Evolutionary conservation across 2,888 invertebrate genomes (phyloP), one percentile per base, ranked within the genome.

Genomic region (Cosmopolites sordidus): DNA sequence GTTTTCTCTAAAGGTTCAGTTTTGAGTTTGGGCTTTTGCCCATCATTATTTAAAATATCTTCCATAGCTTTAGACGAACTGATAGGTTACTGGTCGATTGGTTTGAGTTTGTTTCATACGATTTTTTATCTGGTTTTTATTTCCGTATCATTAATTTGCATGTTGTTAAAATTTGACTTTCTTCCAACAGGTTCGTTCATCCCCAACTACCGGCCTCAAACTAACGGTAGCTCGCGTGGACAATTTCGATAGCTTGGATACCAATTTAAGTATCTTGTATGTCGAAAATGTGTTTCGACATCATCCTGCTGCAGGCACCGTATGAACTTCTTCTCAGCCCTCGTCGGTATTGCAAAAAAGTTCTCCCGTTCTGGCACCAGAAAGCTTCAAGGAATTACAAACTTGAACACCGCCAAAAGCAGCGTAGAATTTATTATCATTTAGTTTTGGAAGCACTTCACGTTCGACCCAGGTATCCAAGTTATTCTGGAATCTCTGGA

Each of bases 361-460:
- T 27, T 43, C 54, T 5, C 49, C 54, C 17, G 42, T 12, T 48
- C 44, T 51, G 11, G 57, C 58, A 15, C 59, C 59, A 14, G 43
- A 30, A 9, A 22, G 27, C 22, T 69, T 71, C 48, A 78, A 62
- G 1, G 75, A 73, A 39, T 71, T 69, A 18, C 73, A 66, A 14
- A 78, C 69, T 53, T 73, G 60, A 30, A 71, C 57, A 0, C 73
- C 73, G 0, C 74, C 75, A 54, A 74, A 75, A n/a, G 73, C 82
- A 2, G 81, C 73, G 62, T 84, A 85, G 61, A 83, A 76, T 51
- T 77, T 75, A 6, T 83, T 80, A 61, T 84, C 83, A 43, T 75
- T 74, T 14, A 84, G 73, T 64, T 79, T 82, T 1, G 69, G 66
- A 1, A 68, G 22, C 14, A 75, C 74, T 60, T 75, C 75, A 64